Base-by-base conservation (phyloP, 2,797 vertebrate species). In the Cuniculus paca region DNA sequence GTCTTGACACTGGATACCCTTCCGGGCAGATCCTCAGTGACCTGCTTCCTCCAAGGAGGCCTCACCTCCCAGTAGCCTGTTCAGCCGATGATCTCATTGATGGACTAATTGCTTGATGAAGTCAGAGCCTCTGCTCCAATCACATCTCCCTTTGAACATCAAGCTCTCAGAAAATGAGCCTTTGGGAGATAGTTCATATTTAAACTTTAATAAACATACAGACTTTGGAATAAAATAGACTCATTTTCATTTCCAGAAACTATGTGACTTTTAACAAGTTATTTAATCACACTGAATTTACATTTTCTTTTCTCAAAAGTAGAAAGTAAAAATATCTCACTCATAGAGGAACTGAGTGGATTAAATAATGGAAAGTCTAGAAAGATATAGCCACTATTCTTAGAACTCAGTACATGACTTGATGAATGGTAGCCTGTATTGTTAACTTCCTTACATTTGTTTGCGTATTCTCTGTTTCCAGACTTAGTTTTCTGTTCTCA, bases 301-400 rank as follows among this genome's bases (percentile, higher is more conserved):
- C 26, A 85, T 90, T 95, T 92, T 93, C 79, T 88, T 95, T 94
- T 93, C 52, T 96, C 34, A 91, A 94, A 92, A 94, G 63, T 28
- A 54, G 22, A 28, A 91, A 91, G n/a, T 79, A 75, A 89, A 93
- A 24, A 22, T 77, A 74, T 48, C n/a, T 94, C 74, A 81, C 50
- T 81, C 31, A 52, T 52, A 81, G 12, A 16, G 39, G 42, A 75
- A 56, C 26, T 48, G 9, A 78, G 50, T 87, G 48, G 3, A 77
- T 93, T 93, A 80, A 52, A 52, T 94, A 92, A 70, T 84, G 16
- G 24, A 70, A 83, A 96, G 24, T 26, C 19, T 20, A 36, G 65
- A 48, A 88, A 89, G 22, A 78, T 11, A 20, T 74, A 70, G 58
- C n/a, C 19, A 84, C 36, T 60, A 24, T 87, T 83, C 63, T 81